These are phyloP conservation scores for Andrena hattorfiana DNA, from an alignment of 2,888 invertebrate species.

Conservation along the genomic window DNA sequence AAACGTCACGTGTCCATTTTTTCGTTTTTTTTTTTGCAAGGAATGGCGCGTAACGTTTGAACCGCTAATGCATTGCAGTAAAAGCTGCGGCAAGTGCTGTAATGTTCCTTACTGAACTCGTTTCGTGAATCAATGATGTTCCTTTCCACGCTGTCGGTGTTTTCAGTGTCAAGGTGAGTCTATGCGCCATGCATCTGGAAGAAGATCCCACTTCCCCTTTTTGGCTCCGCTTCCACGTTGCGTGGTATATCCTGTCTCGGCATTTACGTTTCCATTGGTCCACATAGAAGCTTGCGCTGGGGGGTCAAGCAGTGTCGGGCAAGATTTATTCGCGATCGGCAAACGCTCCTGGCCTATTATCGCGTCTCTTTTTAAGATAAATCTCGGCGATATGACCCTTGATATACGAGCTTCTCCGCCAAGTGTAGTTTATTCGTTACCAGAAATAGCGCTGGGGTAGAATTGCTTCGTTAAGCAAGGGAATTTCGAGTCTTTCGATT, in stretches of 20 bases:
- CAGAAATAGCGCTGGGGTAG: neutral
- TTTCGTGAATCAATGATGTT: conserved; percentile 71
- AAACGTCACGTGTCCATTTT: neutral
- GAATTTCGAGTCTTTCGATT: neutral
- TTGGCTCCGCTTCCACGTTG: conserved; percentile 56
- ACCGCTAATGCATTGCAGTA: conserved; percentile 68
- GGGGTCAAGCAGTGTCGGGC: conserved; percentile 26
- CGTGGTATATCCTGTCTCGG: conserved; percentile 42
- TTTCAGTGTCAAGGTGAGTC: conserved; percentile 72
- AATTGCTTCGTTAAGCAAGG: neutral
- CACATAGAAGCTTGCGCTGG: conserved; percentile 15
- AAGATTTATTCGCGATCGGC: conserved; percentile 27
- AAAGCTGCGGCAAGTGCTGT: conserved; percentile 68
- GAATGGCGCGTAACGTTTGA: conserved; percentile 41
- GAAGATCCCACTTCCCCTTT: conserved; percentile 31
- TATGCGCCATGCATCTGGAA: conserved; percentile 46
- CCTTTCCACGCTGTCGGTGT: conserved; percentile 48
- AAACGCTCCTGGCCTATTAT: neutral
- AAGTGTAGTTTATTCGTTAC: conserved; percentile 1
- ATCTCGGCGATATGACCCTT: neutral
- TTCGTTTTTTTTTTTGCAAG: neutral
- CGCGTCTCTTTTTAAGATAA: conserved; percentile 17
- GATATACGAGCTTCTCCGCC: neutral
- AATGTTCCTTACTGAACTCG: conserved; percentile 58
- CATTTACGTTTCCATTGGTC: conserved; percentile 21